Percentiles rank a stretch among this genome's conserved stretches.
Evolutionary conservation across 2,113 vertebrate genomes (phyloP).

Genomic region (Tetrao urogallus): DNA sequence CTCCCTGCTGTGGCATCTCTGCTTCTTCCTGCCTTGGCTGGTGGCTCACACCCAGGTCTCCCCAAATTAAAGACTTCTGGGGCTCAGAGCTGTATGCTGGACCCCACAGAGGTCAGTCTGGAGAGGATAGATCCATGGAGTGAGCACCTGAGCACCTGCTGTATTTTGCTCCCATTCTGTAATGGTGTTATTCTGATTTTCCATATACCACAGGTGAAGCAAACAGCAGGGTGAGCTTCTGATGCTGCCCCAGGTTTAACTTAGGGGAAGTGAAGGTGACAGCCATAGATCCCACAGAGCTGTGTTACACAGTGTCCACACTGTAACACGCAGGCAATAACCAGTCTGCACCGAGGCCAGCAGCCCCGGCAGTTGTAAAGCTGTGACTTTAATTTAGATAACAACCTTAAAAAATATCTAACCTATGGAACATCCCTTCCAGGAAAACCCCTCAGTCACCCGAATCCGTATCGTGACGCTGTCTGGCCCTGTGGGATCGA

Average conservation of each 20-base stretch:
- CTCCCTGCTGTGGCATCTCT: background rate
- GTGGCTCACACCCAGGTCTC: background rate
- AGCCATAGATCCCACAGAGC: background rate
- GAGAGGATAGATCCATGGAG: background rate
- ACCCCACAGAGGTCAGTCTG: background rate
- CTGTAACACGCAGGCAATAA: fast-evolving
- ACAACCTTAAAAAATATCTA: background rate
- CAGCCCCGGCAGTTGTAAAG: fast-evolving
- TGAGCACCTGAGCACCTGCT: fast-evolving
- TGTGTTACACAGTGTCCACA: background rate
- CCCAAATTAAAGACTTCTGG: background rate
- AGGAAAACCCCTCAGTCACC: background rate
- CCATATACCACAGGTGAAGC: background rate
- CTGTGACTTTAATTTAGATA: background rate
- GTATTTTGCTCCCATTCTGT: background rate
- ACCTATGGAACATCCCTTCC: background rate
- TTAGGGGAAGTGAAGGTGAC: background rate
- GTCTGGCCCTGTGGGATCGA: slow-evolving; percentile 65
- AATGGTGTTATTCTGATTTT: background rate
- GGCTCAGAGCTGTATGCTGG: background rate
- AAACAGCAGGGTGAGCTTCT: fast-evolving
- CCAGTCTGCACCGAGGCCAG: background rate
- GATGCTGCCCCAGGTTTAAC: background rate
- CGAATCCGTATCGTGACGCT: slow-evolving; percentile 79
- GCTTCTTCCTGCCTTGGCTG: background rate